phyloP scores from a whole-genome alignment of 2,888 invertebrate species.

The Chymomyza caudatula region DNA sequence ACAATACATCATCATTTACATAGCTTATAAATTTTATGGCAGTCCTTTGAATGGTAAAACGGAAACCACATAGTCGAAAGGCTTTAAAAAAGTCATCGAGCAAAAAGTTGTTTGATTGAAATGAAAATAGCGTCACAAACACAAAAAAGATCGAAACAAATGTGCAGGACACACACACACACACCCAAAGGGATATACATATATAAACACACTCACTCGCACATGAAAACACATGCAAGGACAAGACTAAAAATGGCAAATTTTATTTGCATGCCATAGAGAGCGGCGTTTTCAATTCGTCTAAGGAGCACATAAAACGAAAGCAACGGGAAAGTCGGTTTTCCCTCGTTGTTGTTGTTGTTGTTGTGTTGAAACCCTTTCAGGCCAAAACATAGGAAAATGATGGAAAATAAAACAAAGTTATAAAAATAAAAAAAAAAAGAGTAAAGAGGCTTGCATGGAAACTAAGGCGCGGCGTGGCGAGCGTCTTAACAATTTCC shows the following conservation, averaged over 20 bases:
- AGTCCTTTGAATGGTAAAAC: slow-evolving; percentile 12
- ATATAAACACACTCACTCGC: background rate
- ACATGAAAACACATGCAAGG: slow-evolving; percentile 18
- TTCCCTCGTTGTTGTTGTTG: background rate
- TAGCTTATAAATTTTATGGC: slow-evolving; percentile 43
- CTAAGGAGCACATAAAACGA: slow-evolving; percentile 57
- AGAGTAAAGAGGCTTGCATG: background rate
- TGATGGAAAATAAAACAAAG: slow-evolving; percentile 58
- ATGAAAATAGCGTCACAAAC: slow-evolving; percentile 39
- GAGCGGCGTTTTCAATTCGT: slow-evolving; percentile 62
- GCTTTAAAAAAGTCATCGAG: slow-evolving; percentile 15
- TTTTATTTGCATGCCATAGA: slow-evolving; percentile 58
- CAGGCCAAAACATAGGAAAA: slow-evolving; percentile 23
- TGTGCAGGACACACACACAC: slow-evolving; percentile 15
- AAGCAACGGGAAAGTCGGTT: slow-evolving; percentile 14
- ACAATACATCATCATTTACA: slow-evolving; percentile 62
- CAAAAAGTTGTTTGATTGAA: slow-evolving; percentile 48
- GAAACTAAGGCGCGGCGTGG: slow-evolving; percentile 22
- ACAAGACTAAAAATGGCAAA: slow-evolving; percentile 56
- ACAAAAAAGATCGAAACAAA: slow-evolving; percentile 11
- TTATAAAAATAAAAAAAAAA: slow-evolving; percentile 34
- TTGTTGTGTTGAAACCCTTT: slow-evolving; percentile 48
- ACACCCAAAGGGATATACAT: slow-evolving; percentile 17
- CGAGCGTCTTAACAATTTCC: slow-evolving; percentile 67
- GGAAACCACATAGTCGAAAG: slow-evolving; percentile 2